Evolutionary conservation across 2,888 invertebrate genomes (phyloP), one percentile per base, ranked within the genome.

Genomic region (Selenia dentaria): DNA sequence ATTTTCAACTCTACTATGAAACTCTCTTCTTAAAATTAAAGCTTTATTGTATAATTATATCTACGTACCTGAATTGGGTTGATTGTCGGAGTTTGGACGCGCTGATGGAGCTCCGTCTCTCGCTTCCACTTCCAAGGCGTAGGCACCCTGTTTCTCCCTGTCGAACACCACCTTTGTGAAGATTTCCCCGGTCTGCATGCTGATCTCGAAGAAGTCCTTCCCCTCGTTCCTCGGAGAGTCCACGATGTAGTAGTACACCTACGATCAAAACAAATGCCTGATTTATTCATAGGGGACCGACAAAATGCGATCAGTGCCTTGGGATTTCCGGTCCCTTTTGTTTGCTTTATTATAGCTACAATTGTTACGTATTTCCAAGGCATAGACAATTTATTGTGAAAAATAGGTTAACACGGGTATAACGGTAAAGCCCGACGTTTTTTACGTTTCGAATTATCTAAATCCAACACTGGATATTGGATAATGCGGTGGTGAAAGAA

Each of bases 51-150:
- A n/a, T n/a, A n/a, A n/a, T n/a, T n/a, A n/a, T n/a, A n/a, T n/a
- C n/a, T n/a, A n/a, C n/a, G n/a, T 74, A 98, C 98, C 98, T 93
- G 98, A 97, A 93, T 99, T 99, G 29, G 98, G 98, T 75, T 96
- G 95, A 83, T 96, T 96, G 77, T 96, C 96, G 76, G 96, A 96
- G 82, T 98, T 98, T 28, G 98, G 98, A 57, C 98, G 92, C 40
- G 97, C 98, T 8, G 99, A 99, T n/a, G 97, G 96, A 43, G 97
- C 97, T 38, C 98, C 98, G 78, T 99, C 99, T 46, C 98, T 92
- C 0, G 99, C 99, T 82, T 98, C 97, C 67, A 99, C 98, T 79
- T 98, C 98, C 74, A 99, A 91, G 24, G 99, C 99, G 90, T 99
- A 99, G 47, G 98, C 98, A 31, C 97, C 97, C 81, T 98, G 98